phyloP scores from a whole-genome alignment of 1,140 invertebrate species.

The Hylyphantes graminicola region DNA sequence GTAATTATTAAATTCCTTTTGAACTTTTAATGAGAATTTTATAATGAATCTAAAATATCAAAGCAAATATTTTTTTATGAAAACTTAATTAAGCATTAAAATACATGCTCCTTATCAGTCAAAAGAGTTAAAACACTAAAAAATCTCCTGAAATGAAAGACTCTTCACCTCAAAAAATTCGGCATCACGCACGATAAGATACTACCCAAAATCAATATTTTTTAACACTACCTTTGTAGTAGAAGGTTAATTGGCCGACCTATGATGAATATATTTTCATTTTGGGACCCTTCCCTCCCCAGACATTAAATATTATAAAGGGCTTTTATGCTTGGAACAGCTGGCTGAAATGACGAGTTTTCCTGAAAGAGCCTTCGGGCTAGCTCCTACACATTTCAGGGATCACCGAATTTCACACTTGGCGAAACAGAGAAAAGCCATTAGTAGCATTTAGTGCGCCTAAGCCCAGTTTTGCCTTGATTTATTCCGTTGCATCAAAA shows the following conservation, averaged over 20 bases:
- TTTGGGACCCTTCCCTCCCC: conserved; percentile 32
- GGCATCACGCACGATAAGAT: background rate
- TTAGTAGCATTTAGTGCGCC: conserved; percentile 49
- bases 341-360: conserved; percentile 53
- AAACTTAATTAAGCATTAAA: too few relatives aligned
- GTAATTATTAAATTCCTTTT: too few relatives aligned
- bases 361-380: conserved; percentile 45
- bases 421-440: conserved; percentile 53
- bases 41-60: too few relatives aligned
- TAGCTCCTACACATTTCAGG: conserved; percentile 39
- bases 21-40: too few relatives aligned
- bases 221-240: background rate
- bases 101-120: too few relatives aligned
- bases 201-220: conserved; percentile 14
- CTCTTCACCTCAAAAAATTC: too few relatives aligned
- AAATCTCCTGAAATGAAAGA: too few relatives aligned
- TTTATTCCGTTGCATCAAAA: conserved; percentile 54
- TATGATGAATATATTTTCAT: conserved; percentile 40
- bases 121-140: too few relatives aligned
- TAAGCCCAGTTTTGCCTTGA: conserved; percentile 48
- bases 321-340: conserved; percentile 49
- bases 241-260: conserved; percentile 18
- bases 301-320: conserved; percentile 58
- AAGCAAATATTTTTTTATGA: too few relatives aligned
- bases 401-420: conserved; percentile 56